Percentiles rank a stretch among this genome's conserved stretches.
Conservation (phyloP, 2,888 invertebrate genomes). For the Fragum whitleyi region DNA sequence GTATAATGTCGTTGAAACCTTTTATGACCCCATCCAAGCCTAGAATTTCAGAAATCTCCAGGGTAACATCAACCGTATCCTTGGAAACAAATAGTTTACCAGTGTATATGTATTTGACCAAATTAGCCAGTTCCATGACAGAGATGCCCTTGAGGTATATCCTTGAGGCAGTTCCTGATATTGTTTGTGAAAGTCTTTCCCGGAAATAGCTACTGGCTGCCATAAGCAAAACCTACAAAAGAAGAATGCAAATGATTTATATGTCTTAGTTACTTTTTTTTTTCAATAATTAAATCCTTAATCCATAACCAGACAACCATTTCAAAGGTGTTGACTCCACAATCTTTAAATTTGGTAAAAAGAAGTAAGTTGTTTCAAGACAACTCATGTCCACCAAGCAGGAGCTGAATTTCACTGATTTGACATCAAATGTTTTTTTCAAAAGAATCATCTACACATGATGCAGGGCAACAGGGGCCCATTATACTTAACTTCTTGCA, state of each 20-base stretch:
- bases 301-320: too few relatives aligned
- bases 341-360: too few relatives aligned
- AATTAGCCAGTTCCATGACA: conserved; percentile 59
- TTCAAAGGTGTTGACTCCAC: too few relatives aligned
- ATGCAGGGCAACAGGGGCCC: too few relatives aligned
- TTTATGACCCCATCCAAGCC: conserved; percentile 53
- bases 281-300: too few relatives aligned
- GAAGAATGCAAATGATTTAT: neutral
- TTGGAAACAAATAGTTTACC: conserved; percentile 61
- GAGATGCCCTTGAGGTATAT: conserved; percentile 62
- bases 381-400: too few relatives aligned
- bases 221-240: conserved; percentile 59
- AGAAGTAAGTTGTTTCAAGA: too few relatives aligned
- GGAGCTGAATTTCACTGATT: too few relatives aligned
- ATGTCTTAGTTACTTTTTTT: too few relatives aligned
- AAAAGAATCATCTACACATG: too few relatives aligned
- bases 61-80: conserved; percentile 60
- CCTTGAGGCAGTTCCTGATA: conserved; percentile 41
- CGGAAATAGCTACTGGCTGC: conserved; percentile 63
- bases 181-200: conserved; percentile 48
- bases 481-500: too few relatives aligned
- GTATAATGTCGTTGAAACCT: conserved; percentile 59
- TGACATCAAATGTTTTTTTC: too few relatives aligned
- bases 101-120: conserved; percentile 62
- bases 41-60: conserved; percentile 60